Evolutionary conservation across 2,113 vertebrate genomes (phyloP).

Genomic region (Forbesichthys papilliferus): DNA sequence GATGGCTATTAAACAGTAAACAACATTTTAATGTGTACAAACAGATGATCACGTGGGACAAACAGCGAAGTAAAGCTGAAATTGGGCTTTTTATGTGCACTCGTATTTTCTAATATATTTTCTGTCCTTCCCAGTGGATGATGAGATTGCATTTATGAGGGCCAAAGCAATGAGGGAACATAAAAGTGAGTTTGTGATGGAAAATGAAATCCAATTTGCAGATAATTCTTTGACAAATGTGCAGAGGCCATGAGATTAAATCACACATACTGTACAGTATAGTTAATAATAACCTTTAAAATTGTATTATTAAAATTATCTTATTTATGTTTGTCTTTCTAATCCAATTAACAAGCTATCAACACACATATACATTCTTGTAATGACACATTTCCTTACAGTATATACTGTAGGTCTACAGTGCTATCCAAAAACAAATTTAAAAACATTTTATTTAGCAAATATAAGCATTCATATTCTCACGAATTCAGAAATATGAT

Average conservation of each 20-base stretch:
- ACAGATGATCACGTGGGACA: background rate
- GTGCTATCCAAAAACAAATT: too few relatives aligned
- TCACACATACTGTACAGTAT: conserved; percentile 6
- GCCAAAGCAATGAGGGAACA: conserved; percentile 34
- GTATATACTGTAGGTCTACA: too few relatives aligned
- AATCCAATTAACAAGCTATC: conserved; percentile 13
- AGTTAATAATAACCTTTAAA: conserved; percentile 7
- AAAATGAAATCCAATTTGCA: conserved; percentile 40
- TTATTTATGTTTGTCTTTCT: conserved; percentile 3
- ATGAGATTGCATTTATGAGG: conserved; percentile 29
- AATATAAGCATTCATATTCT: too few relatives aligned
- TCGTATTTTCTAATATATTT: background rate
- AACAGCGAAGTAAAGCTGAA: background rate
- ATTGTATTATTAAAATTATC: background rate
- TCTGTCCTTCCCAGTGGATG: conserved; percentile 4
- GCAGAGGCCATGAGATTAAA: conserved; percentile 25
- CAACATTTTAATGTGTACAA: conserved; percentile 8
- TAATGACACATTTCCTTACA: too few relatives aligned
- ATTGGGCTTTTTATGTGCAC: conserved; percentile 28
- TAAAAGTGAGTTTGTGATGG: conserved; percentile 45
- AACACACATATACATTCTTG: conserved; percentile 4
- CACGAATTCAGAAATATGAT: too few relatives aligned
- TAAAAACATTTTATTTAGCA: too few relatives aligned
- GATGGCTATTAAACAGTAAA: too few relatives aligned
- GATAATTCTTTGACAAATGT: conserved; percentile 17